Percentiles rank a stretch among this genome's conserved stretches.
phyloP scores from a whole-genome alignment of 2,888 invertebrate genomes.

The Himalopsyche anomala region DNA sequence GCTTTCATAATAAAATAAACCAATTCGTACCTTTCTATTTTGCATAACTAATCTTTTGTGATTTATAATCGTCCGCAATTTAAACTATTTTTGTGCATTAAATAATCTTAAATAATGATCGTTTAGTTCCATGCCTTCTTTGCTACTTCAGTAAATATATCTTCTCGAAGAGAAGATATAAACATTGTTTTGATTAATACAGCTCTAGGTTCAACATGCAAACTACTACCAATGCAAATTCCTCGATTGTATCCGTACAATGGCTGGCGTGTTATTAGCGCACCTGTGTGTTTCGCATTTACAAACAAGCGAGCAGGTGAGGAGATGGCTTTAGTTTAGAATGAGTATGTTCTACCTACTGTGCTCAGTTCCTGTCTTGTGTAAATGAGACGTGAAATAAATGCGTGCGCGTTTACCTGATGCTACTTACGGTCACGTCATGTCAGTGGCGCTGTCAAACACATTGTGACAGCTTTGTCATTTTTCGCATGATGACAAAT shows the following conservation, averaged over 20 bases:
- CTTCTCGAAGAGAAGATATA: not conserved
- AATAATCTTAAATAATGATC: too few species aligned
- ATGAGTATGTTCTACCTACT: conserved; percentile 1
- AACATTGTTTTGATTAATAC: conserved; percentile 32
- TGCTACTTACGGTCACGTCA: not conserved
- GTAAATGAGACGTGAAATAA: conserved; percentile 43
- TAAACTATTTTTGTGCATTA: too few species aligned
- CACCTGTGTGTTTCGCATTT: not conserved
- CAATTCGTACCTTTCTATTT: too few species aligned
- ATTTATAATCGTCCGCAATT: too few species aligned
- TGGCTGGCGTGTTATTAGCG: conserved; percentile 27
- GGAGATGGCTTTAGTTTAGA: conserved; percentile 9
- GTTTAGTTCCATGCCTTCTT: too few species aligned
- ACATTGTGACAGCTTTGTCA: too few species aligned
- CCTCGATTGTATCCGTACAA: conserved; percentile 23
- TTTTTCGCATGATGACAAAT: too few species aligned
- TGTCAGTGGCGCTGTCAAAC: conserved; percentile 27
- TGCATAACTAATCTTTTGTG: too few species aligned
- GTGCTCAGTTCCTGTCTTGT: conserved; percentile 17
- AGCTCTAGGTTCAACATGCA: not conserved
- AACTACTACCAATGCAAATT: conserved; percentile 23
- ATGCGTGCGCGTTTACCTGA: conserved; percentile 37
- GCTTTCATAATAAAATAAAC: too few species aligned
- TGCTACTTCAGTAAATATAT: too few species aligned
- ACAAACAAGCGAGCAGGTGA: conserved; percentile 36